These are phyloP conservation scores for Pangasius sanitwongsei DNA, from an alignment of 2,797 vertebrate species.

Conservation along the genomic window DNA sequence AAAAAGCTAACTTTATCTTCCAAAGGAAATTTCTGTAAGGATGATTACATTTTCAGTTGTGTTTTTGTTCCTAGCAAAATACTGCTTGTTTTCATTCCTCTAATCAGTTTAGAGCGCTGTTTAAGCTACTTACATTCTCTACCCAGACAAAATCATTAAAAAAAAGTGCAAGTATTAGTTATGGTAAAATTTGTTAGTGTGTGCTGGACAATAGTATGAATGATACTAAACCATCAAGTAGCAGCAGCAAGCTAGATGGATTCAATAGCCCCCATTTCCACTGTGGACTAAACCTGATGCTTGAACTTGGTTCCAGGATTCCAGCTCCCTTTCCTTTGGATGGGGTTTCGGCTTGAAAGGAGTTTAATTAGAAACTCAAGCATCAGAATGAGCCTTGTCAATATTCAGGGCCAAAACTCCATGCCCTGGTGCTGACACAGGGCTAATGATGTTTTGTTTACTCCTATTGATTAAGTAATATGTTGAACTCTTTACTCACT, in stretches of 20 bases:
- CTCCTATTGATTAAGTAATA: background rate
- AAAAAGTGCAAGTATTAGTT: too few species aligned
- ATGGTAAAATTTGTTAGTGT: background rate
- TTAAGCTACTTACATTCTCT: background rate
- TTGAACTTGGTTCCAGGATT: background rate
- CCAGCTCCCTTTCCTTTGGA: background rate
- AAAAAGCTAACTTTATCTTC: background rate
- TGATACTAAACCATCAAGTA: background rate
- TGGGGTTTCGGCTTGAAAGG: background rate
- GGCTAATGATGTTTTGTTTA: background rate
- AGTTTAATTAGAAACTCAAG: background rate
- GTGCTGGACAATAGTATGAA: background rate
- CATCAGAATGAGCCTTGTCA: background rate
- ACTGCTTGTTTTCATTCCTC: background rate
- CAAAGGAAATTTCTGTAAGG: background rate
- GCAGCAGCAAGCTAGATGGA: background rate
- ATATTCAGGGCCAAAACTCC: background rate
- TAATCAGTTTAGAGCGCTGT: background rate
- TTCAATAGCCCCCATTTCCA: background rate
- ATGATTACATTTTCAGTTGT: background rate
- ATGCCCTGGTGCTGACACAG: background rate
- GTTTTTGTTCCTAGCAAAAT: too few species aligned
- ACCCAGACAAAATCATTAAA: too few species aligned
- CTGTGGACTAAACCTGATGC: background rate
- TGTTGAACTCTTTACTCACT: background rate